Evolutionary conservation across 30 jellyfish, hydroid and myxozoan species (phyloP).

Genomic region (Hydractinia symbiolongicarpus): DNA sequence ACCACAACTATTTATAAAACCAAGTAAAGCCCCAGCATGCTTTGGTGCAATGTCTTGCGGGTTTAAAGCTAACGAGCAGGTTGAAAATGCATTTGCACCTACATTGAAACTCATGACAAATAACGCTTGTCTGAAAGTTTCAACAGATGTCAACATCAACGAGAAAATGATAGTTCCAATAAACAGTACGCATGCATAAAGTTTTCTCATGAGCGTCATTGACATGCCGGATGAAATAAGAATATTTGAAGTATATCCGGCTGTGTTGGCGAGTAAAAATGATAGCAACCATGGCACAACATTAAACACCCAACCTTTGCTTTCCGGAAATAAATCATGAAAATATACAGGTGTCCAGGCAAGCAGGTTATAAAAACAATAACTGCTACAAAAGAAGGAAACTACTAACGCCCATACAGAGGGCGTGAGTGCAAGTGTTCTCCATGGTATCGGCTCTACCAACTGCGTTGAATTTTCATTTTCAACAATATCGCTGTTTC

Average conservation of each 20-base stretch:
- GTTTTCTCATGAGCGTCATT: constrained; percentile 78
- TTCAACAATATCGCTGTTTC: neutral
- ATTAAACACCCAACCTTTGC: constrained; percentile 97
- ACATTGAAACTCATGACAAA: constrained; percentile 62
- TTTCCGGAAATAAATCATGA: constrained; percentile 86
- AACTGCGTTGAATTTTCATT: neutral
- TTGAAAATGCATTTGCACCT: constrained; percentile 74
- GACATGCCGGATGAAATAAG: constrained; percentile 52
- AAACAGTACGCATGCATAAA: constrained; percentile 55
- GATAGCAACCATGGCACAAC: constrained; percentile 85
- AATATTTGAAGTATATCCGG: constrained; percentile 60
- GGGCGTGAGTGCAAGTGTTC: constrained; percentile 29
- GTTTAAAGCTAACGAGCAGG: constrained; percentile 76
- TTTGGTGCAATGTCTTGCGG: constrained; percentile 95
- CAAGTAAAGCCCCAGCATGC: constrained; percentile 89
- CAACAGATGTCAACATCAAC: constrained; percentile 59
- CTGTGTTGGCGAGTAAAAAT: constrained; percentile 39
- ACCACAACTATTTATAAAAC: constrained; percentile 75
- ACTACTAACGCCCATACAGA: constrained; percentile 83
- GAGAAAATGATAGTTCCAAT: constrained; percentile 63
- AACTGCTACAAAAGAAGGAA: constrained; percentile 64
- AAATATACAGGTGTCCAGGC: constrained; percentile 94
- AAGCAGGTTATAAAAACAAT: constrained; percentile 66
- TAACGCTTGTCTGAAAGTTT: constrained; percentile 80
- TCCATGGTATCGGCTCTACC: constrained; percentile 70